Evolutionary conservation across 2,113 vertebrate species (phyloP), one percentile per base, ranked within the genome.

Genomic region (Chlorocebus sabaeus): DNA sequence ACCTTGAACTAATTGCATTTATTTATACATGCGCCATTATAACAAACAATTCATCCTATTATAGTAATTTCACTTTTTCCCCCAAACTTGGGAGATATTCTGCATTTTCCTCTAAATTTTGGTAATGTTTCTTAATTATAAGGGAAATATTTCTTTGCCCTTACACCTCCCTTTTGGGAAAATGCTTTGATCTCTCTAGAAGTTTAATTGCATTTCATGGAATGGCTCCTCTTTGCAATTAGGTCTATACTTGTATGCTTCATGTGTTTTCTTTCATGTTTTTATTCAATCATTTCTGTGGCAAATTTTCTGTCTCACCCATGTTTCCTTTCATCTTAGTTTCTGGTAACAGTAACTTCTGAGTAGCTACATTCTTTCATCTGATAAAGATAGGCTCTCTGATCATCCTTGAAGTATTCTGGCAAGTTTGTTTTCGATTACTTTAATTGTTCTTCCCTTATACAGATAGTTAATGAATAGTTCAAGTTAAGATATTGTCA

Each of bases 121-220:
- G 96, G 93, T 95, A 97, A 92, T 90, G n/a, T 30, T 96, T 86
- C 85, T 98, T 97, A 98, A 90, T 68, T 87, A 32, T 48, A 95
- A 95, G 40, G 87, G 57, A 87, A 94, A 79, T 83, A 96, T 97
- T 92, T 86, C 27, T 97, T 98, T 95, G 57, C 57, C 25, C 78
- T 95, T 85, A 92, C 35, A 97, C 90, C n/a, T 98, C 97, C 89
- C 80, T 97, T 97, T 81, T 85, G 93, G 78, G 98, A 97, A 83
- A 98, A 98, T 92, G 92, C 96, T 99, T 99, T 99, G 98, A 98
- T 98, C 97, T 98, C 97, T 94, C 86, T 93, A 92, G 97, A 98
- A 98, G 80, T 98, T 97, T 98, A 98, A 98, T 98, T 99, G 94
- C 83, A 97, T 98, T 98, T 98, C 83, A 98, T 96, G 96, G 64